Conservation (phyloP, 2,888 invertebrate species). For the Protodeltote pygarga region DNA sequence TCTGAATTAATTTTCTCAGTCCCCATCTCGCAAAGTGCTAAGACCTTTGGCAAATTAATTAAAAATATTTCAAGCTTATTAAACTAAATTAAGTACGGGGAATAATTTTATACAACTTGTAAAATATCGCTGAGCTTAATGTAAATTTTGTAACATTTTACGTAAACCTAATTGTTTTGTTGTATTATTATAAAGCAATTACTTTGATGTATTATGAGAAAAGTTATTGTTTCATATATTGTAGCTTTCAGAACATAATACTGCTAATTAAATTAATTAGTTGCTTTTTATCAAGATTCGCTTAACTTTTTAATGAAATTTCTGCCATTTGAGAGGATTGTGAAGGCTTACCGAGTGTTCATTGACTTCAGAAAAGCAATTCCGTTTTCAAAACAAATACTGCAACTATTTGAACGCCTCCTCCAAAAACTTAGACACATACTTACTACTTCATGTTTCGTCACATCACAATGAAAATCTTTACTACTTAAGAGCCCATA, state of each 20-base stretch:
- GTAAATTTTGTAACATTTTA: conserved; percentile 26
- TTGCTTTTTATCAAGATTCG: no score
- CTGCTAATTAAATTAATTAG: no score
- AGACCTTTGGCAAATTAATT: conserved; percentile 42
- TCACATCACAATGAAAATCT: conserved; percentile 35
- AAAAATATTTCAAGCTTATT: conserved; percentile 44
- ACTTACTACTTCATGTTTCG: conserved; percentile 21
- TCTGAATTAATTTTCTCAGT: conserved; percentile 33
- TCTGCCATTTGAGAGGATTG: no score
- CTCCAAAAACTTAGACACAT: conserved; percentile 5
- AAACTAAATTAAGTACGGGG: conserved; percentile 32
- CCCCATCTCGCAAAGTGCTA: conserved; percentile 32
- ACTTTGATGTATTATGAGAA: conserved; percentile 5
- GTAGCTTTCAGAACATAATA: no score
- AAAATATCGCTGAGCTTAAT: conserved; percentile 25
- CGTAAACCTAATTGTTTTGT: conserved; percentile 15
- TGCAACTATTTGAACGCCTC: neutral
- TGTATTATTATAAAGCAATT: conserved; percentile 32
- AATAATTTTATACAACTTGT: conserved; percentile 31
- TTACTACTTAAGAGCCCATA: conserved; percentile 32
- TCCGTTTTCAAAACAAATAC: neutral
- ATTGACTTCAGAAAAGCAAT: neutral
- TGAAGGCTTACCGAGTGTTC: conserved; percentile 1
- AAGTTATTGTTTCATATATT: neutral
- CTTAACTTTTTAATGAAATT: no score